Percentiles rank a stretch among this genome's conserved stretches.
Conservation (phyloP, 2,797 vertebrate species). For the Muraenolepis orangiensis region DNA sequence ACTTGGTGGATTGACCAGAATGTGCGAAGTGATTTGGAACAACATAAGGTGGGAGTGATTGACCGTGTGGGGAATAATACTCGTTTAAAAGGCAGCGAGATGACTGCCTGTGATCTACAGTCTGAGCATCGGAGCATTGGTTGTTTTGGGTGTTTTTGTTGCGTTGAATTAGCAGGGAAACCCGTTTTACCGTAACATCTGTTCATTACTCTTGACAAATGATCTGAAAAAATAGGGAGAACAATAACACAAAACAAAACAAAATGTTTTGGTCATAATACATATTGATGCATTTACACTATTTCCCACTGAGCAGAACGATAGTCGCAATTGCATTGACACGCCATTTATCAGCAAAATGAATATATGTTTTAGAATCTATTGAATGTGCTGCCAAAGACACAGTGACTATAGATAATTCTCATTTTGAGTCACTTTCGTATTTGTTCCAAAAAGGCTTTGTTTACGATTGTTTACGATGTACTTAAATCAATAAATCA, state of each 20-base stretch:
- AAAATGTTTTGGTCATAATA: not conserved
- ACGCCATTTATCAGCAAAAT: not conserved
- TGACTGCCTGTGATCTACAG: not conserved
- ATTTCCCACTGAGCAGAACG: too few species aligned
- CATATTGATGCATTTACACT: not conserved
- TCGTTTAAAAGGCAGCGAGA: slow-evolving; percentile 3
- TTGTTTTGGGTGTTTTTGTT: too few species aligned
- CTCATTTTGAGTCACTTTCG: not conserved
- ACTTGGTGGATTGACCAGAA: slow-evolving; percentile 51
- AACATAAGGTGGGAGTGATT: slow-evolving; percentile 24
- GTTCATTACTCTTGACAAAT: not conserved
- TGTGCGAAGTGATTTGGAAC: slow-evolving; percentile 49
- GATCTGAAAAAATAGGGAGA: not conserved
- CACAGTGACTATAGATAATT: not conserved
- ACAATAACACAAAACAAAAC: too few species aligned
- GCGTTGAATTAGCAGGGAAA: not conserved
- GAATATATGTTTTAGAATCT: not conserved
- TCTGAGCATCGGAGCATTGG: not conserved
- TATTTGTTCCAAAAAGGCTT: not conserved
- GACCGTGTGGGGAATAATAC: slow-evolving; percentile 13
- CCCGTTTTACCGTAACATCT: not conserved
- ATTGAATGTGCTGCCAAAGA: not conserved
- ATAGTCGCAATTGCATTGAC: not conserved
- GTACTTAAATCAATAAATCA: not conserved
- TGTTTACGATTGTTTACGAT: not conserved